Base-by-base conservation (phyloP, 2,888 invertebrate species). In the Lysandra bellargus region DNA sequence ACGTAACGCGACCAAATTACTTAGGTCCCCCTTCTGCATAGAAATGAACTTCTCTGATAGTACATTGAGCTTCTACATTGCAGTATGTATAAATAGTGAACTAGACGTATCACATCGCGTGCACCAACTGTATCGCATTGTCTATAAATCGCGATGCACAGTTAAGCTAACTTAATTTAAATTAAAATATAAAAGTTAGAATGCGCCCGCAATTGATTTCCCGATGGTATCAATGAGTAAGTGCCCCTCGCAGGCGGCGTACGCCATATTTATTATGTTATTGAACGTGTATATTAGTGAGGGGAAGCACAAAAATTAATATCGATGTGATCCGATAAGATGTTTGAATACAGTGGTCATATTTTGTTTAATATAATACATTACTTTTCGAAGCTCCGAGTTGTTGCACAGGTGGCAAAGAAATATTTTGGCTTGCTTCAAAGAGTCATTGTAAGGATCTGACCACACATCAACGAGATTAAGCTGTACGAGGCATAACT, bases 141-240 rank as follows among this genome's bases (percentile, higher is more conserved):
- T 69, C 69, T 69, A 69, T 69, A 69, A 69, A 69, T 69, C 69
- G 33, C 14, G 69, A 69, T 69, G 4, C 7, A 69, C 69, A 17
- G 69, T 69, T 69, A 33, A 69, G 69, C 9, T 5, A 69, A 64
- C 64, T 61, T 61, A 61, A 64, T 64, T 69, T 33, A 17, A 69
- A 69, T 69, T 69, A 33, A 37, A 69, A 69, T 37, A 69, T 37
- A 69, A 69, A 69, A 69, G 12, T 69, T 69, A 33, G 17, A 69
- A 6, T 17, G 91, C 92, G 93, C 92, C 92, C 90, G 86, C 90
- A 94, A 94, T 94, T 94, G 94, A 94, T 94, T 94, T 90, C 91
- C 89, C 86, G 93, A 93, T 94, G 89, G 85, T 93, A 94, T 94
- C 94, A 90, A 88, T 90, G 88, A 94, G 93, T 93, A 93, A 57